Base-by-base conservation (phyloP, 1,140 invertebrate genomes). In the Procambarus clarkii region DNA sequence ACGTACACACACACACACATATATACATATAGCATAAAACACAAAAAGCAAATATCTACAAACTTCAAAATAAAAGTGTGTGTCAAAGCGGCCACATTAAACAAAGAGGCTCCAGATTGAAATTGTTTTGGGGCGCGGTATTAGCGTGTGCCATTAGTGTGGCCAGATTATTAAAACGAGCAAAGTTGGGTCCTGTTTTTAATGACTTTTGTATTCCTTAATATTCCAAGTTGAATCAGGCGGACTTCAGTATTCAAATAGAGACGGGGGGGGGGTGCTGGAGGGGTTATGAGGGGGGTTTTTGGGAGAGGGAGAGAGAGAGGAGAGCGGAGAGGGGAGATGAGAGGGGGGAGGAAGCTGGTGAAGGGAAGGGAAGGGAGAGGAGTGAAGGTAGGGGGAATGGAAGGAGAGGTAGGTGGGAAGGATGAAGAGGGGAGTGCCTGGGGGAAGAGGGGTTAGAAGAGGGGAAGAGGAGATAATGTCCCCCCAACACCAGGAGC, bases 151-250 rank as follows among this genome's bases (percentile, higher is more conserved):
- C 88, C 88, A 90, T 90, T 90, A 90, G 88, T 83, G 81, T 44
- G 88, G 80, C 88, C 80, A 90, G 88, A 90, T 90, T 90, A 90
- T 90, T 90, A 90, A 89, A 90, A 90, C 88, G 88, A 90, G 88
- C 88, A 90, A 90, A 90, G 88, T 90, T 90, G 88, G 80, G 87
- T 90, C 88, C 88, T 90, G 88, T 91, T 91, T 90, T 91, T 91
- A 91, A 91, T 91, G 88, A 91, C 88, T 91, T 91, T 85, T 90
- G 88, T 91, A 91, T 91, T 91, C 82, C 76, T 90, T 90, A 90
- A 90, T 91, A 91, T 91, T 91, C 88, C 82, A 86, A 86, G 88
- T 91, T 91, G 88, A 91, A 91, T 86, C 88, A 85, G 83, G 88
- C 71, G 71, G 88, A 91, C 88, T 80, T 74, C 80, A 84, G 88